Percentiles rank a stretch among this genome's conserved stretches.
Conservation (phyloP, 1,140 invertebrate genomes). For the Euborellia annulipes region DNA sequence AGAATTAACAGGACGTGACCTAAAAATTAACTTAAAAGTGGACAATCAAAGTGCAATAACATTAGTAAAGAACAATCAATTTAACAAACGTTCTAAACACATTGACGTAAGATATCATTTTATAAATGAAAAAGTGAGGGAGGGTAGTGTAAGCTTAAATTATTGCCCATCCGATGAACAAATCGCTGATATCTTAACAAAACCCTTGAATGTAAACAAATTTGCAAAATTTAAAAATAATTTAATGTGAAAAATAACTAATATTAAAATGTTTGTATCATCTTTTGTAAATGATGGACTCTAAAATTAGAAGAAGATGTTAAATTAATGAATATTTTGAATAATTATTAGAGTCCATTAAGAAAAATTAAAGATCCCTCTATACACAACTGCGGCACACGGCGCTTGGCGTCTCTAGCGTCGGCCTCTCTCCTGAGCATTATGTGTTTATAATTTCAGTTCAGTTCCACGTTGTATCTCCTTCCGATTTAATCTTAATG, state of each 20-base stretch:
- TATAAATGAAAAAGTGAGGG: conserved; percentile 1
- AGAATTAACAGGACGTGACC: not conserved
- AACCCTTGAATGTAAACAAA: not conserved
- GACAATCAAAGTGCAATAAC: conserved; percentile 5
- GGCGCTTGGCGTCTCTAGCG: no score
- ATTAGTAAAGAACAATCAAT: not conserved
- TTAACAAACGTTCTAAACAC: conserved; percentile 2
- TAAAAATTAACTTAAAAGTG: not conserved
- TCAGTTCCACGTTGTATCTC: no score
- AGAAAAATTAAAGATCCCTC: no score
- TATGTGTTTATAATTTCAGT: no score
- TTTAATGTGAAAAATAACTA: not conserved
- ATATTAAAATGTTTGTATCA: no score
- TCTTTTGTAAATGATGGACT: no score
- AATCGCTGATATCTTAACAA: not conserved
- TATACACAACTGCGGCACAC: no score
- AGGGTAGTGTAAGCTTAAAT: not conserved
- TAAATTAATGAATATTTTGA: no score
- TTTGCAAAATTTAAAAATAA: not conserved
- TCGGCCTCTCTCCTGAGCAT: no score
- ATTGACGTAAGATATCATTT: not conserved
- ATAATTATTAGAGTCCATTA: no score
- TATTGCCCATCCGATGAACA: not conserved
- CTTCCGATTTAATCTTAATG: no score
- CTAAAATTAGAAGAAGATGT: no score